Evolutionary conservation across 2,888 invertebrate genomes (phyloP), one percentile per base, ranked within the genome.

Genomic region (Andricus curvator): DNA sequence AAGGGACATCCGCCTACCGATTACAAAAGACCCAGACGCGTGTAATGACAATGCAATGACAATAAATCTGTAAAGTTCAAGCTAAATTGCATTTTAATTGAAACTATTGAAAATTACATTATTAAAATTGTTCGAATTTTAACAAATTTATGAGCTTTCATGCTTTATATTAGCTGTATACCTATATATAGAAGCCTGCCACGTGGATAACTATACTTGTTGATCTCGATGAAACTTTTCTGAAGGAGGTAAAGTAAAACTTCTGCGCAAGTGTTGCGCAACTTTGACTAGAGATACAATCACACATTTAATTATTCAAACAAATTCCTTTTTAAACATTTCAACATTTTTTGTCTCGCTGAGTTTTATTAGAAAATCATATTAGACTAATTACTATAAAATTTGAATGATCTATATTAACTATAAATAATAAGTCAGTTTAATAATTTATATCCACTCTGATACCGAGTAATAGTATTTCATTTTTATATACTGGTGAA

Each of bases 181-280:
- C 11, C 44, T 13, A 44, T 44, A 13, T 17, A 15, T 48, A 48
- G 48, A 4, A 56, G 1, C n/a, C 56, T 56, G 56, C n/a, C 56
- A 56, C 56, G n/a, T 56, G 56, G 56, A 56, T n/a, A 56, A 56
- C 56, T 22, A n/a, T 56, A 56, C 56, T 56, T 56, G 56, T 56
- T 56, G 56, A 56, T n/a, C 56, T n/a, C 11, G n/a, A 9, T n/a
- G 56, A n/a, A 56, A 56, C 11, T 11, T 56, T n/a, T n/a, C n/a
- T 11, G 56, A 11, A 56, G 56, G n/a, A n/a, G n/a, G n/a, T 11
- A 11, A n/a, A 56, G 56, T 9, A 22, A 56, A 11, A 56, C n/a
- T 11, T 56, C n/a, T 56, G 11, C n/a, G 56, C n/a, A 56, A 56
- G 56, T 4, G 56, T 56, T 56, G 56, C 0, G n/a, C 56, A 11